Evolutionary conservation across 2,113 vertebrate genomes (phyloP), one percentile per base, ranked within the genome.

Genomic region (Oryzias celebensis): DNA sequence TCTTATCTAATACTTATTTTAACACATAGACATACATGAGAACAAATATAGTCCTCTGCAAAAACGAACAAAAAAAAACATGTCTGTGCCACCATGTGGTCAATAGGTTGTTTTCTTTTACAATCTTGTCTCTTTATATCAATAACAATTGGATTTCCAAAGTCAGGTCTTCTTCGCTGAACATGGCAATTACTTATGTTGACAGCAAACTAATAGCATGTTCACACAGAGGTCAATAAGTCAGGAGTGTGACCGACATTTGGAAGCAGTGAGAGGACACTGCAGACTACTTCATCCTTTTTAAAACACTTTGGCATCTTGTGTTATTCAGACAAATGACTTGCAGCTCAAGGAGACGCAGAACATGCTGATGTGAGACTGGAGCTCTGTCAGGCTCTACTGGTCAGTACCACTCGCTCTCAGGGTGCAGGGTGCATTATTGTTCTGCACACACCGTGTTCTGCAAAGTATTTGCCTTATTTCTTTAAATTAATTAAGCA

Each of bases 291-390:
- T 65, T 53, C 54, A 28, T 68, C 57, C 57, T 62, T 57, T 66
- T 57, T 59, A 58, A 71, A 73, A 58, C 17, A 18, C 5, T 73
- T 46, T 49, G 63, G 62, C 68, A 56, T 31, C 13, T 84, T 71
- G 71, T 71, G 81, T 74, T 78, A 73, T 84, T 73, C 60, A 69
- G 45, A 84, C 31, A 78, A 76, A 78, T 78, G 68, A 51, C 63
- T 71, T 6, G 63, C 47, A 53, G 44, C 46, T 57, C 2, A 5
- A 22, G 4, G 68, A 64, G 54, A 63, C 26, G 1, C 26, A 46
- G 18, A 75, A 62, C 68, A 45, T 80, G 77, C 76, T 80, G 81
- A 86, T 62, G 14, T 4, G 48, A 59, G 50, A 10, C 28, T 57
- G 64, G 55, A 58, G 4, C 15, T 73, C 68, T 63, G 62, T 62